Evolutionary conservation across 1,140 invertebrate genomes (phyloP).

Genomic region (Pseudomyrmex gracilis): DNA sequence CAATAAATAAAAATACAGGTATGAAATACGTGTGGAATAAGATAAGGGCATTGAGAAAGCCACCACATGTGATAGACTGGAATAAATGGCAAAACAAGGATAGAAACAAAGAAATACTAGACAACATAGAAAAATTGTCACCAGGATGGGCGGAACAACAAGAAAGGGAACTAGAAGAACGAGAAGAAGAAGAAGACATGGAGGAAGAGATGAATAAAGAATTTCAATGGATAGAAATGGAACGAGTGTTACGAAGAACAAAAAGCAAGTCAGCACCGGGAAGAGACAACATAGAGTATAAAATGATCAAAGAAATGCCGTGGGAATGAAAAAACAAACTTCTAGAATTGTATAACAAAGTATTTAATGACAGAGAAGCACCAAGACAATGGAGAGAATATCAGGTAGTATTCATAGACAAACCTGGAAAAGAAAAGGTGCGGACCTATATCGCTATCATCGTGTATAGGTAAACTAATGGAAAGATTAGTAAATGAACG

Average conservation of each 20-base stretch:
- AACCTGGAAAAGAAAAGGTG: background rate
- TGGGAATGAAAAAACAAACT: background rate
- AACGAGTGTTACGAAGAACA: background rate
- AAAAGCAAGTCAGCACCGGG: background rate
- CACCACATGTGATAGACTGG: background rate
- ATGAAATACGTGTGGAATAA: background rate
- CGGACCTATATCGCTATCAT: conserved; percentile 9
- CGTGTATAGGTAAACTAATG: background rate
- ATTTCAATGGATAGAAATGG: background rate
- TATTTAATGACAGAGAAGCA: background rate
- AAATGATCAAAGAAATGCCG: background rate
- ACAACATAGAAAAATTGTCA: background rate
- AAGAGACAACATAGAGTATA: background rate
- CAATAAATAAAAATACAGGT: background rate
- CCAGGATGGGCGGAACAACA: background rate
- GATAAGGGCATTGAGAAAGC: background rate
- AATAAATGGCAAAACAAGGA: background rate
- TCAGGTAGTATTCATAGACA: conserved; percentile 3
- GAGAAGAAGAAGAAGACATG: background rate
- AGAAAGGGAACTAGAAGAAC: background rate
- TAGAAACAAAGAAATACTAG: background rate
- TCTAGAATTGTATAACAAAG: background rate
- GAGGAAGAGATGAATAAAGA: background rate
- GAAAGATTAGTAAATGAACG: too few relatives aligned
- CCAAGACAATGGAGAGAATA: background rate